Evolutionary conservation across 2,888 invertebrate genomes (phyloP).

Genomic region (Cacoxenus indagator): DNA sequence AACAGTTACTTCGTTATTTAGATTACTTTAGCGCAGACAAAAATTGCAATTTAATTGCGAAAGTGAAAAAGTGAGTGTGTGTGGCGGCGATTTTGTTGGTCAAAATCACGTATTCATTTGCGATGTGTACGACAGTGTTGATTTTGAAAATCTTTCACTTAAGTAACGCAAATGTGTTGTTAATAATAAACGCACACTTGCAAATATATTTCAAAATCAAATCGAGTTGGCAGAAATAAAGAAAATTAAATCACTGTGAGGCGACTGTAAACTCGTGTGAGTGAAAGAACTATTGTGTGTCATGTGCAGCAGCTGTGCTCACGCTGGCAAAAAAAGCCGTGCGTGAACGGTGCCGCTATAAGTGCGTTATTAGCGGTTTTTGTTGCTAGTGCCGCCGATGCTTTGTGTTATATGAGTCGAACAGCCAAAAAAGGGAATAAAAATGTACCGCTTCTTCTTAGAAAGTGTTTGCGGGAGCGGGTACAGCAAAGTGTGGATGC

Average conservation of each 20-base stretch:
- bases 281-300: neutral
- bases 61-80: too few species aligned
- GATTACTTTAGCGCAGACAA: too few species aligned
- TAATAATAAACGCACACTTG: too few species aligned
- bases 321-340: neutral
- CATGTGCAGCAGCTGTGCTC: neutral
- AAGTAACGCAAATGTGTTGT: too few species aligned
- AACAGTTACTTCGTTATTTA: neutral
- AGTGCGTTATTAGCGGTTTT: conserved; percentile 41
- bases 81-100: too few species aligned
- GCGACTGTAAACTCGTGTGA: neutral
- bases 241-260: neutral
- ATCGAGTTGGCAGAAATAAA: neutral
- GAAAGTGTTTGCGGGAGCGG: neutral
- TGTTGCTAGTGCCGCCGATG: conserved; percentile 45
- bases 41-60: too few species aligned
- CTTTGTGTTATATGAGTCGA: conserved; percentile 70
- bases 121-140: too few species aligned
- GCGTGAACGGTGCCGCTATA: conserved; percentile 56
- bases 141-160: too few species aligned
- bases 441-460: conserved; percentile 51
- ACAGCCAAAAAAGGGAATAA: conserved; percentile 72
- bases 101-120: too few species aligned
- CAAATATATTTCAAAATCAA: neutral
- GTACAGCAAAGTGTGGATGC: neutral